Evolutionary conservation across 2,888 invertebrate species (phyloP).

Genomic region (Hyles lineata): DNA sequence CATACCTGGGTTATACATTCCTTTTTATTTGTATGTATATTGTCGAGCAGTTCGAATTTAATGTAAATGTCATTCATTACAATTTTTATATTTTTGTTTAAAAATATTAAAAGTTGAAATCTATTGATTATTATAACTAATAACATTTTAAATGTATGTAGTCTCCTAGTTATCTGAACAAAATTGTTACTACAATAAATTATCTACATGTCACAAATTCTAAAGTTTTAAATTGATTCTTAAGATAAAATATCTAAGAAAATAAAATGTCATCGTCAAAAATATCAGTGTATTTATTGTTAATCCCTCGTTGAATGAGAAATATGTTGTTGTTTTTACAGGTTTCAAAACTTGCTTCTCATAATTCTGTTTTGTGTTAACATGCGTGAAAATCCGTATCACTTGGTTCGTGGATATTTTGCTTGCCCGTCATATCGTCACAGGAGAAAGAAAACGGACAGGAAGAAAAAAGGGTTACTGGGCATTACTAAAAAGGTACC

Average conservation of each 20-base stretch:
- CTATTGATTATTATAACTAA: conserved; percentile 4
- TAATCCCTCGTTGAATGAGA: neutral
- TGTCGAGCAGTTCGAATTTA: conserved; percentile 12
- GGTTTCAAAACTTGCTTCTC: too few species aligned
- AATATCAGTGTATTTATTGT: conserved; percentile 4
- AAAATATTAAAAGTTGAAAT: neutral
- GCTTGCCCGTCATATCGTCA: too few species aligned
- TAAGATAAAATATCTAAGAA: conserved; percentile 28
- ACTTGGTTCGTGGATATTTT: too few species aligned
- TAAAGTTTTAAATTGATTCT: conserved; percentile 49
- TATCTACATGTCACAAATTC: conserved; percentile 53
- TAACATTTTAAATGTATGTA: conserved; percentile 19
- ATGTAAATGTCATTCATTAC: neutral
- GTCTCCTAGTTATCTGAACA: conserved; percentile 46
- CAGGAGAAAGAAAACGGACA: too few species aligned
- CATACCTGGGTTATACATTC: conserved; percentile 44
- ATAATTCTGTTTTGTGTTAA: too few species aligned
- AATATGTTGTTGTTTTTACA: too few species aligned
- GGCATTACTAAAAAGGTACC: too few species aligned
- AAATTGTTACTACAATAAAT: conserved; percentile 35
- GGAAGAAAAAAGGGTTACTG: too few species aligned
- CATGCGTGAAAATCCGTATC: too few species aligned
- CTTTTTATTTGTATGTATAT: conserved; percentile 40
- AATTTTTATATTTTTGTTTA: neutral
- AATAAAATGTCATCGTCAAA: conserved; percentile 26